These are phyloP conservation scores for Sciaenops ocellatus DNA, from an alignment of 2,797 vertebrate species.

Conservation along the genomic window DNA sequence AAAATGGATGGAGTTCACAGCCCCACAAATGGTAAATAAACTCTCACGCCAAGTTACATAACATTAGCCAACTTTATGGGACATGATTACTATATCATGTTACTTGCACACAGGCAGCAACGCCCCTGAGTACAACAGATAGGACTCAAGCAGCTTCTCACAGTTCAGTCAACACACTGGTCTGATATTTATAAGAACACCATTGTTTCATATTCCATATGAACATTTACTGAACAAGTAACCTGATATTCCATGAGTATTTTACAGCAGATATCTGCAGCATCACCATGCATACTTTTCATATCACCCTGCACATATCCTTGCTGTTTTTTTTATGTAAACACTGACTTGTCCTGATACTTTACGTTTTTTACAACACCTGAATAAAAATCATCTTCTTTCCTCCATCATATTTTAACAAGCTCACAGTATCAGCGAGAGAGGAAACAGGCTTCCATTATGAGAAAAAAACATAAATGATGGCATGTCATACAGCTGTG, in stretches of 20 bases:
- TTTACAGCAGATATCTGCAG: background rate
- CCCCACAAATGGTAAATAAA: background rate
- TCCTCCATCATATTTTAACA: constrained; percentile 42
- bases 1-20: background rate
- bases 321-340: background rate
- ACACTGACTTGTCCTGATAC: background rate
- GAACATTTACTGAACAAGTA: background rate
- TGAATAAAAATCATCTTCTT: constrained; percentile 7
- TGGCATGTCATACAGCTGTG: constrained; percentile 61
- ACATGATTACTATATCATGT: constrained; percentile 9
- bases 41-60: background rate
- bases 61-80: background rate
- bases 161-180: constrained; percentile 17
- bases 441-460: constrained; percentile 51
- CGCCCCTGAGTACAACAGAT: background rate
- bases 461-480: constrained; percentile 41
- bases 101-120: background rate
- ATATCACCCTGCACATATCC: too few species aligned
- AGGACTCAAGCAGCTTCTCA: constrained; percentile 21
- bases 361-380: constrained; percentile 17
- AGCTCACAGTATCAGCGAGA: constrained; percentile 46
- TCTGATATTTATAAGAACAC: constrained; percentile 11
- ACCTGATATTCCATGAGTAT: too few species aligned
- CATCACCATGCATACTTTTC: background rate
- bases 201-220: background rate